Percentiles rank a stretch among this genome's conserved stretches.
Evolutionary conservation across 1,140 invertebrate genomes (phyloP).

Genomic region (Oryctes rhinoceros): DNA sequence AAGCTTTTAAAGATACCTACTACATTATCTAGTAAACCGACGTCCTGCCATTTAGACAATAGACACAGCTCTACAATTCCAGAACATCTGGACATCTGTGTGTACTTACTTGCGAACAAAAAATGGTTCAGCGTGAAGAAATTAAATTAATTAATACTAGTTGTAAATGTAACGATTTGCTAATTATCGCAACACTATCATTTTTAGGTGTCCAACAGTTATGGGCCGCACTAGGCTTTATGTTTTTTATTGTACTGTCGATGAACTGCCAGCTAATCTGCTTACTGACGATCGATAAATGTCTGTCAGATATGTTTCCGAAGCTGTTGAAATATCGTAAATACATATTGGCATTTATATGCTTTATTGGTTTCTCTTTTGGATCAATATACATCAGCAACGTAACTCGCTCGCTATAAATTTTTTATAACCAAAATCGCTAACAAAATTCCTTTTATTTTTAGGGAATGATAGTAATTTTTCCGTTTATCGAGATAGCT

Average conservation of each 20-base stretch:
- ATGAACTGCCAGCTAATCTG: neutral
- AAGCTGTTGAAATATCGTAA: neutral
- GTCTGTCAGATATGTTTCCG: conserved; percentile 18
- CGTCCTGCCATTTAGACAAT: too few species aligned
- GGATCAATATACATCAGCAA: neutral
- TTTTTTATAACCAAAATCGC: neutral
- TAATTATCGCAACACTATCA: too few species aligned
- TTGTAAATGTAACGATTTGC: neutral
- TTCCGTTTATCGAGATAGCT: too few species aligned
- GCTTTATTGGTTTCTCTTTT: neutral
- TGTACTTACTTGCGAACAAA: too few species aligned
- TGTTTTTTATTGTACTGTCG: neutral
- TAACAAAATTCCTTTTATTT: neutral
- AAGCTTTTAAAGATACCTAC: too few species aligned
- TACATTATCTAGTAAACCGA: too few species aligned
- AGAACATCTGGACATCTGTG: too few species aligned
- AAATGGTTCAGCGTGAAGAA: too few species aligned
- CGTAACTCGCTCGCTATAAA: neutral
- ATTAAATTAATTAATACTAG: neutral
- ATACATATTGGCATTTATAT: conserved; percentile 25
- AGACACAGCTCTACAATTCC: too few species aligned
- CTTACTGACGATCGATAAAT: neutral
- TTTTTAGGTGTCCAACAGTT: neutral
- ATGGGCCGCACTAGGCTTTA: neutral
- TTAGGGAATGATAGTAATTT: neutral